Conservation (phyloP, 2,113 vertebrate genomes). For the Aix galericulata region DNA sequence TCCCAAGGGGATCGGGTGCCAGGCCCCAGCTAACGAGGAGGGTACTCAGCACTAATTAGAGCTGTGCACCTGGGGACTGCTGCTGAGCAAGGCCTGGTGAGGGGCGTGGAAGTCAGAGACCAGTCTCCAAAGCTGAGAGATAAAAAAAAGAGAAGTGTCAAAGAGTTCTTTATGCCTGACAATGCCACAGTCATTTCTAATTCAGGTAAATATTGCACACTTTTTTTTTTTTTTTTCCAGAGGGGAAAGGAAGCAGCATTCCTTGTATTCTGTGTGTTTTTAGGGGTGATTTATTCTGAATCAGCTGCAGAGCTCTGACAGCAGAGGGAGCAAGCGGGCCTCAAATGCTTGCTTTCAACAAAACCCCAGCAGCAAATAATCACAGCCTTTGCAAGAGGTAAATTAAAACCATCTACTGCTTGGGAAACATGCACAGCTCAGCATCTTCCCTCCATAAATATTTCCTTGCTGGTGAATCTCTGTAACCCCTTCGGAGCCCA, state of each 20-base stretch:
- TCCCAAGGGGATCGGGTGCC: background rate
- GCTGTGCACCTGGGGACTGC: accelerated
- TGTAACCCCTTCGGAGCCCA: conserved; percentile 44
- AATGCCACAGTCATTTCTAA: accelerated
- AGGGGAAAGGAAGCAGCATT: background rate
- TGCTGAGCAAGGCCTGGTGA: accelerated
- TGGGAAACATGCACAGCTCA: conserved; percentile 66
- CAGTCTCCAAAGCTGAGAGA: background rate
- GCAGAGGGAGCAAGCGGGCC: conserved; percentile 59
- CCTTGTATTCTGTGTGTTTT: background rate
- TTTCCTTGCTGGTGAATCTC: conserved; percentile 21
- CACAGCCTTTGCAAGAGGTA: conserved; percentile 62
- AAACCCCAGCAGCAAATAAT: conserved; percentile 49
- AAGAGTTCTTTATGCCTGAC: background rate
- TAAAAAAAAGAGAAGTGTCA: background rate
- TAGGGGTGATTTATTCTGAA: background rate
- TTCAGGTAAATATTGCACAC: background rate
- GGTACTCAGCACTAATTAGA: background rate
- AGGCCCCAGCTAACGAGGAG: background rate
- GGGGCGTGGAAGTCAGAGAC: accelerated
- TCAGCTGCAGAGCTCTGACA: conserved; percentile 11
- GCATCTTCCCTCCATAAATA: conserved; percentile 66
- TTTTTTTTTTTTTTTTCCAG: background rate
- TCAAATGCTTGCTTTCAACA: conserved; percentile 30
- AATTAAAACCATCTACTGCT: conserved; percentile 65